A percentile compares a stretch with the other conserved stretches of the same genome.
These are phyloP conservation scores for Apocrypta bakeri DNA, from an alignment of 1,140 invertebrate species.

Conservation along the genomic window DNA sequence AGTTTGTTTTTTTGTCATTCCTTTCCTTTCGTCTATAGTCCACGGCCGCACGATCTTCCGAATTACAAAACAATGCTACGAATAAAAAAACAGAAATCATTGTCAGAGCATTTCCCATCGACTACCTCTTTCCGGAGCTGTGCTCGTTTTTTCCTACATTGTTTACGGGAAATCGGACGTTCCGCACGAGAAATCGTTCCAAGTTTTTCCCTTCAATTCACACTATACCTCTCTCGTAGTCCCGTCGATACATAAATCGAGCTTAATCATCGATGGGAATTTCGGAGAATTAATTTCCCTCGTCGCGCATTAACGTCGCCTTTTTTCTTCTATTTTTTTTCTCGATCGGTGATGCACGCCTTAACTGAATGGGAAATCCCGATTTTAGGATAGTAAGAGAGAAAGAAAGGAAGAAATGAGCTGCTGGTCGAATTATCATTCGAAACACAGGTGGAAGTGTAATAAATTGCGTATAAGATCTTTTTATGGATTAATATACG, in stretches of 20 bases:
- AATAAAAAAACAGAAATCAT: constrained; percentile 15
- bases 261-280: constrained; percentile 35
- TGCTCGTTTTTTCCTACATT: too few species aligned
- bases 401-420: too few species aligned
- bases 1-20: too few species aligned
- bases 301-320: constrained; percentile 14
- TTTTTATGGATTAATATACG: constrained; percentile 20
- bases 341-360: background rate
- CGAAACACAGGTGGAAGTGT: constrained; percentile 20
- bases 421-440: constrained; percentile 7
- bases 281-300: constrained; percentile 42
- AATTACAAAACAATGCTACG: background rate
- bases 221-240: background rate
- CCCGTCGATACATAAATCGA: constrained; percentile 17
- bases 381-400: too few species aligned
- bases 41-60: too few species aligned
- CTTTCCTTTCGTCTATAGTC: too few species aligned
- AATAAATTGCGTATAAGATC: constrained; percentile 7
- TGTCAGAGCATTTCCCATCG: background rate
- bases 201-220: background rate
- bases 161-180: constrained; percentile 39
- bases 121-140: background rate
- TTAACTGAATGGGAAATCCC: constrained; percentile 15
- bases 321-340: background rate
- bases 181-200: constrained; percentile 10